Evolutionary conservation across 2,797 vertebrate genomes (phyloP).

Genomic region (Phataginus tricuspis): DNA sequence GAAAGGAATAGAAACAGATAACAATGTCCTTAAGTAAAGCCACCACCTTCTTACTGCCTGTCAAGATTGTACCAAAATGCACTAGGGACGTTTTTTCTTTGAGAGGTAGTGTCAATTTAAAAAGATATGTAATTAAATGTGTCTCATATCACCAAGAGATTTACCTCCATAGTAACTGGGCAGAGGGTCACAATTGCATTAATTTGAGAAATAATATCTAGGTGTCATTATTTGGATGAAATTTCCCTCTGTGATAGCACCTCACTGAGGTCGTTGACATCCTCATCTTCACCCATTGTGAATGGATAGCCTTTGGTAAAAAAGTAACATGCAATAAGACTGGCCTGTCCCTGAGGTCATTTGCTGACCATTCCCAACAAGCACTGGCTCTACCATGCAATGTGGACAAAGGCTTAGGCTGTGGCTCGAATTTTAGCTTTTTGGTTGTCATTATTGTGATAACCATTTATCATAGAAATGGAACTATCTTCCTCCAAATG

Average conservation of each 20-base stretch:
- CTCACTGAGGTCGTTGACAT: constrained; percentile 48
- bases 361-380: constrained; percentile 58
- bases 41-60: background rate
- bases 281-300: background rate
- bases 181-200: background rate
- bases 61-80: background rate
- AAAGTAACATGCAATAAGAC: background rate
- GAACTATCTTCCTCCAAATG: constrained; percentile 65
- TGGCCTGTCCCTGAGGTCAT: constrained; percentile 47
- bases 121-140: background rate
- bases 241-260: constrained; percentile 42
- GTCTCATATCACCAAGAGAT: background rate
- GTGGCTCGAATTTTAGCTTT: constrained; percentile 53
- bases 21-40: background rate
- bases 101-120: background rate
- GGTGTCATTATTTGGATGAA: background rate
- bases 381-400: background rate
- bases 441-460: constrained; percentile 63
- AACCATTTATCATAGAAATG: constrained; percentile 59
- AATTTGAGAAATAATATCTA: background rate
- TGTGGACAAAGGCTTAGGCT: background rate
- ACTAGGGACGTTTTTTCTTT: background rate
- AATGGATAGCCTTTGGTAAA: background rate
- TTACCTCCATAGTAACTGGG: background rate
- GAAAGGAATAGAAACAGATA: background rate